Conservation (phyloP, 2,888 invertebrate genomes). For the Silvanus unidentatus region DNA sequence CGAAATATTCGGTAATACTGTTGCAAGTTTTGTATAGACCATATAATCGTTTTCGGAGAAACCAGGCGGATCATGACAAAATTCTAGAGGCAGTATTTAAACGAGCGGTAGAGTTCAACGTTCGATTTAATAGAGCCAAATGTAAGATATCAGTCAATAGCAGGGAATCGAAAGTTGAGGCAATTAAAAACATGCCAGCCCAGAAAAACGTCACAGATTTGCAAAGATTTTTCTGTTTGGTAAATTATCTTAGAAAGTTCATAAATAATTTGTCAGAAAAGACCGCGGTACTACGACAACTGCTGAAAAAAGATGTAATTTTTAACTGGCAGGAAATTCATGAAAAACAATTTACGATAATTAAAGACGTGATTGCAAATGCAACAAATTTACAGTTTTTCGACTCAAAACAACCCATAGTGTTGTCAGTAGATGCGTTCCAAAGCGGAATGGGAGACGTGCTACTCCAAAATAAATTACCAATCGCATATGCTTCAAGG, state of each 20-base stretch:
- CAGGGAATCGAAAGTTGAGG: conserved; percentile 17
- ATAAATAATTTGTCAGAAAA: background rate
- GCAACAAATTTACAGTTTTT: no score
- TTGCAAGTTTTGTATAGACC: conserved; percentile 14
- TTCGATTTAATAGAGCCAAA: conserved; percentile 23
- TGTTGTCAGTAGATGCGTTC: background rate
- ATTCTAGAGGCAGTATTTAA: conserved; percentile 9
- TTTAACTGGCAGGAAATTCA: no score
- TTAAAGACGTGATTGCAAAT: background rate
- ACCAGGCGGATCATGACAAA: conserved; percentile 11
- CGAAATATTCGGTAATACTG: conserved; percentile 15
- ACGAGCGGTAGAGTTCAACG: conserved; percentile 14
- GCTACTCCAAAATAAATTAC: background rate
- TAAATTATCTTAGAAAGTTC: background rate
- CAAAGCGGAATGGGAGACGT: background rate
- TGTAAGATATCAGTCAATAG: conserved; percentile 23
- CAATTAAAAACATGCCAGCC: conserved; percentile 17
- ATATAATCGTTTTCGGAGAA: conserved; percentile 13
- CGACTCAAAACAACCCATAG: no score
- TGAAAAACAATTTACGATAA: no score
- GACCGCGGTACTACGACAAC: background rate
- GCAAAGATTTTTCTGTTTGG: background rate
- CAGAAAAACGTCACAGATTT: conserved; percentile 10
- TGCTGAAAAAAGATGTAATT: no score
- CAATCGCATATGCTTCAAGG: background rate